Evolutionary conservation across 2,113 vertebrate species (phyloP).

Genomic region (Tichodroma muraria): DNA sequence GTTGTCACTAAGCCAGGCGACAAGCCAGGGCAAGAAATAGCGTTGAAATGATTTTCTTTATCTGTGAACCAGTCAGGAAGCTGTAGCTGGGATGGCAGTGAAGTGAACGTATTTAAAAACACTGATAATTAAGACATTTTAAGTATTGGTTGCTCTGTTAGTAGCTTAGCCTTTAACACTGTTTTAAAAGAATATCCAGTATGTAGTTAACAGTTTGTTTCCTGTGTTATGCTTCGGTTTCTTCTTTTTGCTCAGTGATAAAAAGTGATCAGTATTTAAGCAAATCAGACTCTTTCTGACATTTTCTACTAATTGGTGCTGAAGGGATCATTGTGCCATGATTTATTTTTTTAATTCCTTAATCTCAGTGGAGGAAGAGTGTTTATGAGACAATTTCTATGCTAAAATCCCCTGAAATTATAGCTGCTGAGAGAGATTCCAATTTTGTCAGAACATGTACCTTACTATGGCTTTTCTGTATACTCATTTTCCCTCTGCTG

Average conservation of each 20-base stretch:
- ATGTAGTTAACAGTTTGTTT: neutral
- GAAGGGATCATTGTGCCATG: neutral
- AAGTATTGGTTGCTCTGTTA: neutral
- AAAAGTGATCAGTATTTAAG: neutral
- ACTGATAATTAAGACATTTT: neutral
- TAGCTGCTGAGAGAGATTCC: neutral
- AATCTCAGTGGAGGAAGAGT: neutral
- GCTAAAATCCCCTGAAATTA: neutral
- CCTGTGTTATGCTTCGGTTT: neutral
- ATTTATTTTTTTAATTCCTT: neutral
- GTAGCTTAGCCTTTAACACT: neutral
- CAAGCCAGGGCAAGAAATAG: neutral
- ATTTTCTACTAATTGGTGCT: neutral
- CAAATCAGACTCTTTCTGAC: neutral
- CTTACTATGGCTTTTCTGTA: fast-evolving
- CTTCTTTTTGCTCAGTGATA: neutral
- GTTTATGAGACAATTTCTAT: neutral
- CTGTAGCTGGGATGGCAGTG: neutral
- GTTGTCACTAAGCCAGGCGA: neutral
- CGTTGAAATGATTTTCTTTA: neutral
- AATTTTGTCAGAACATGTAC: neutral
- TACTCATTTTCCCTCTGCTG: fast-evolving
- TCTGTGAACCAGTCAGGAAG: neutral
- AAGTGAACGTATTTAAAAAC: neutral
- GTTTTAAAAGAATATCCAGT: neutral